Conservation (phyloP, 2,797 vertebrate species). For the Hylomyscus alleni region DNA sequence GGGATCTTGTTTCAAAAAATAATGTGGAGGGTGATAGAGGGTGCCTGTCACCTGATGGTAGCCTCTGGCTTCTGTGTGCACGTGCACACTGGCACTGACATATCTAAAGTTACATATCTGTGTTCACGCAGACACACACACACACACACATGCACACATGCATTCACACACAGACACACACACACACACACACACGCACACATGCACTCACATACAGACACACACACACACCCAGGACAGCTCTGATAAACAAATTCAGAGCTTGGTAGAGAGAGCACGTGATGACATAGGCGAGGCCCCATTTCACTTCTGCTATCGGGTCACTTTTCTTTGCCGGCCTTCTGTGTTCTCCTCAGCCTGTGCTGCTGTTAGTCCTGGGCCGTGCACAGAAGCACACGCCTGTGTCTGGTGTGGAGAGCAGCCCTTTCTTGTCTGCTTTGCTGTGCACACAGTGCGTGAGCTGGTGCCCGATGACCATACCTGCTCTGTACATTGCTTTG, state of each 20-base stretch:
- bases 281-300: not conserved
- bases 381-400: not conserved
- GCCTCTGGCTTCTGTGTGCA: not conserved
- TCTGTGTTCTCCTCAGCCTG: not conserved
- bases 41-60: not conserved
- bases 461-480: not conserved
- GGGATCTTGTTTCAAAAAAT: not conserved
- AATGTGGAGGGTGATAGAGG: not conserved
- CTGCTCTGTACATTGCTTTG: not conserved
- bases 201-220: not conserved
- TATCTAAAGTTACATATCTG: not conserved
- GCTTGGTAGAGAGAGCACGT: not conserved
- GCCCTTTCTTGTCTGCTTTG: not conserved
- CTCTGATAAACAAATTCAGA: not conserved
- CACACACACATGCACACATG: no score
- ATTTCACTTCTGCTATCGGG: not conserved
- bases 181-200: fast-evolving
- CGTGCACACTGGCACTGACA: not conserved
- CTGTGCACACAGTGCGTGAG: no score
- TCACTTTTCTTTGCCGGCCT: not conserved
- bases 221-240: not conserved
- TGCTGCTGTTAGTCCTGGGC: not conserved
- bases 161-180: not conserved
- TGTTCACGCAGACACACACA: not conserved
- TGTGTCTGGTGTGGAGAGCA: fast-evolving